phyloP scores from a whole-genome alignment of 2,113 vertebrate species.

The Laterallus jamaicensis region DNA sequence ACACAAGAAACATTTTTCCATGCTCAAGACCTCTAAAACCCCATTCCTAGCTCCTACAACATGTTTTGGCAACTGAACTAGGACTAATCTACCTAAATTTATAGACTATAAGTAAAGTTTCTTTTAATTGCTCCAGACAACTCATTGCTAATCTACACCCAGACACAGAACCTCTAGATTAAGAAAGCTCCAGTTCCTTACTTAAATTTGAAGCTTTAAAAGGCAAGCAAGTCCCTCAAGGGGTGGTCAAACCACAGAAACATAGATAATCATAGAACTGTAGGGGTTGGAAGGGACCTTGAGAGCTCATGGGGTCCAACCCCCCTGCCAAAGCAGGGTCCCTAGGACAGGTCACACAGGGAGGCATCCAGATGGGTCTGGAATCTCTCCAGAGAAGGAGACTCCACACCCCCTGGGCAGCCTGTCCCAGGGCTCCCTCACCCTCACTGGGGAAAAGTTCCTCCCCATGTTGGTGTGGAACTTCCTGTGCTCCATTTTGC shows the following conservation, averaged over 20 bases:
- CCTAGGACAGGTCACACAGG: no score
- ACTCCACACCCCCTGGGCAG: no score
- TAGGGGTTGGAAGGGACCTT: no score
- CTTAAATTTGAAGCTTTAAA: neutral
- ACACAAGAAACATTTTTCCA: neutral
- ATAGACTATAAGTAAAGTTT: neutral
- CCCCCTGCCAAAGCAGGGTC: no score
- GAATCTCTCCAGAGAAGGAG: no score
- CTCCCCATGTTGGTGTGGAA: no score
- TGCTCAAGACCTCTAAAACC: neutral
- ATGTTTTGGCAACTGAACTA: neutral
- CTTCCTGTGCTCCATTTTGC: no score
- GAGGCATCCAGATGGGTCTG: no score
- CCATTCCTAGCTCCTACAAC: neutral
- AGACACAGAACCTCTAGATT: neutral
- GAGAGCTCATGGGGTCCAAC: no score
- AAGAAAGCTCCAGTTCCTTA: neutral
- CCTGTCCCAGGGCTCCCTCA: no score
- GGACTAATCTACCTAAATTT: neutral
- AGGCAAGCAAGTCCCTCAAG: neutral
- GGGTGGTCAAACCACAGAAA: neutral
- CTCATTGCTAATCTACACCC: rapidly evolving
- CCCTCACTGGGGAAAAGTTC: no score
- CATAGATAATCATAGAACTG: no score
- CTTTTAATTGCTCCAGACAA: neutral